Evolutionary conservation across 2,888 invertebrate genomes (phyloP).

Genomic region (Troglohyphantes excavatus): DNA sequence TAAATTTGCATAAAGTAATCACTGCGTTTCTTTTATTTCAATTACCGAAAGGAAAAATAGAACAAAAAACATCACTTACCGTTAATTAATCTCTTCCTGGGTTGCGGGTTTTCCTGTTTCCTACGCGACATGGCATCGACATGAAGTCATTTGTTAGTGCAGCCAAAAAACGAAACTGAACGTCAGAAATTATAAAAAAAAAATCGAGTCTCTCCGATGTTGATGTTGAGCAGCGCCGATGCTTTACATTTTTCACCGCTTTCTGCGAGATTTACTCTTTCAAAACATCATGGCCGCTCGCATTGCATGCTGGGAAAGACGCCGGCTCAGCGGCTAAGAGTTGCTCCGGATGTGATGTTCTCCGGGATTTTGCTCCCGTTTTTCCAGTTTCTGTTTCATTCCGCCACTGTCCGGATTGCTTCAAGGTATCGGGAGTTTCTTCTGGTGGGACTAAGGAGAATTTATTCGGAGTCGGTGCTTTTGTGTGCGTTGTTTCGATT

Average conservation of each 20-base stretch:
- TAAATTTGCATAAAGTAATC: background rate
- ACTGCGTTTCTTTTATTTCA: background rate
- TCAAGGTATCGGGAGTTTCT: background rate
- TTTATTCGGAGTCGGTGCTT: background rate
- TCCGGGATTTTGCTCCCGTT: conserved; percentile 34
- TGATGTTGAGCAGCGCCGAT: conserved; percentile 40
- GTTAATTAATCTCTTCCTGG: conserved; percentile 83
- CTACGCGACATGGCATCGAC: conserved; percentile 81
- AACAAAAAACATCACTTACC: conserved; percentile 81
- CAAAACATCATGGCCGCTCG: conserved; percentile 78
- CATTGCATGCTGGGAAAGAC: conserved; percentile 72
- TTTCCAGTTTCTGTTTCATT: conserved; percentile 50
- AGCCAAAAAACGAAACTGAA: conserved; percentile 57
- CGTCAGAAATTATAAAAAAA: conserved; percentile 59
- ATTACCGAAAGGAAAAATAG: background rate
- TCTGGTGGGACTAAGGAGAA: background rate
- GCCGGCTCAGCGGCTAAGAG: conserved; percentile 63
- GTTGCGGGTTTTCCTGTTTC: conserved; percentile 83
- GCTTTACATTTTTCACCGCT: conserved; percentile 76
- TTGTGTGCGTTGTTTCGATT: background rate
- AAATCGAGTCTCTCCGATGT: conserved; percentile 52
- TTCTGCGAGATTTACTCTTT: conserved; percentile 57
- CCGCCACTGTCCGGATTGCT: background rate
- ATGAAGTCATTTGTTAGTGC: conserved; percentile 59
- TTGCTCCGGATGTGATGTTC: conserved; percentile 23